Base-by-base conservation (phyloP, 2,113 vertebrate species). In the Bolborhynchus lineola region DNA sequence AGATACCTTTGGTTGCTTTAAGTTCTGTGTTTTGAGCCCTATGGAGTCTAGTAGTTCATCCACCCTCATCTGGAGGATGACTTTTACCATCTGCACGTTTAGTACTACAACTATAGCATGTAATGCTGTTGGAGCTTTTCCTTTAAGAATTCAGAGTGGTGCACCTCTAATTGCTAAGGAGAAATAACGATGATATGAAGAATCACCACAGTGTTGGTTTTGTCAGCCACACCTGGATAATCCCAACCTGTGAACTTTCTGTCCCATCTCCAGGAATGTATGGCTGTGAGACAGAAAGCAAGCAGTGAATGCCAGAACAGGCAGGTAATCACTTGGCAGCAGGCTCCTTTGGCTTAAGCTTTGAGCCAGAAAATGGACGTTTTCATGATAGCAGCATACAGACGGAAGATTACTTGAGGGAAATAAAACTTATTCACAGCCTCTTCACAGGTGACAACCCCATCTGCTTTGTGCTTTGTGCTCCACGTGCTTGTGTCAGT, bases 271-370 rank as follows among this genome's bases (percentile, higher is more conserved):
- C 85, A 82, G 52, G 77, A 72, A 85, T 79, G 60, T 55, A 71
- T 50, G 60, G 52, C 64, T 70, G 47, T 94, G 60, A 95, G 47
- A 88, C 28, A 88, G 49, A 84, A 49, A 83, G 42, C 16, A 88
- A 86, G 47, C 37, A 82, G 28, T 31, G 86, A 82, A 93, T 93
- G 82, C 92, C 95, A 94, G 95, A 95, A 75, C 11, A 92, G 83
- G 75, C 18, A 95, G 60, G 84, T 92, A 96, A 90, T 95, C 37
- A 11, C 68, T 96, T 97, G 96, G 93, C 96, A 95, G 50, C 82
- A 91, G 47, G 75, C 11, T 44, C 62, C 76, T 92, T 60, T 63
- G 82, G 91, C 80, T 39, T 82, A 53, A 90, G 80, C 44, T 82
- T 64, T 69, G 46, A 86, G 87, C 42, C 86, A 92, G 41, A 67